Base-by-base conservation (phyloP, 2,888 invertebrate genomes). In the Amphipyra tragopoginis region DNA sequence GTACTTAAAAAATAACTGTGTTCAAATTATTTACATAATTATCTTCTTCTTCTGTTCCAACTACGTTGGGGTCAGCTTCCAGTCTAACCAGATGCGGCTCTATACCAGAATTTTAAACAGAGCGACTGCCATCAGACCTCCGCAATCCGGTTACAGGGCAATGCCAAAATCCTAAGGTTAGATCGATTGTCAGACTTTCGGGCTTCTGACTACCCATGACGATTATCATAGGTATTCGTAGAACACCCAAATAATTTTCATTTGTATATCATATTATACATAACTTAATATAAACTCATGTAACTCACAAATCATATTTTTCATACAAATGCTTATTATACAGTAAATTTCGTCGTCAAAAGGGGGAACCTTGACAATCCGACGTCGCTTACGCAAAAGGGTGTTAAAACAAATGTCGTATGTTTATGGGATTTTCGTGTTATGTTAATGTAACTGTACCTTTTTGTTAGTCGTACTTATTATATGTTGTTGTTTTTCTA, bases 351-450 rank as follows among this genome's bases (percentile, higher is more conserved):
- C 65, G 77, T 83, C 78, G 80, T 84, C 80, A 72, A 82, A 73
- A 85, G 77, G 89, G 87, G 90, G 86, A 84, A 83, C 78, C 77
- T 82, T 81, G 84, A 82, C 87, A 87, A 87, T 85, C 83, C 85
- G 40, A 48, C 45, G 82, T 82, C 85, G 79, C 82, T 84, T 85
- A 88, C 86, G 76, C 82, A 84, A 82, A 87, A 90, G 92, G 92
- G 93, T 88, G 90, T 86, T 89, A 87, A 89, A 92, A 91, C 85
- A 90, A 93, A 93, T 90, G 93, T 91, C 90, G 89, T 90, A 86
- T 90, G 90, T 91, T 93, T 94, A 94, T 93, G 92, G 93, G 89
- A 88, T 93, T 93, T 88, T 75, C 93, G 82, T 94, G 93, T 93
- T 93, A 93, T 93, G 91, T 87, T 93, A 93, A 94, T 93, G 89